These are phyloP conservation scores for Tenthredo mesomela DNA, from an alignment of 2,888 invertebrate genomes.

Conservation along the genomic window DNA sequence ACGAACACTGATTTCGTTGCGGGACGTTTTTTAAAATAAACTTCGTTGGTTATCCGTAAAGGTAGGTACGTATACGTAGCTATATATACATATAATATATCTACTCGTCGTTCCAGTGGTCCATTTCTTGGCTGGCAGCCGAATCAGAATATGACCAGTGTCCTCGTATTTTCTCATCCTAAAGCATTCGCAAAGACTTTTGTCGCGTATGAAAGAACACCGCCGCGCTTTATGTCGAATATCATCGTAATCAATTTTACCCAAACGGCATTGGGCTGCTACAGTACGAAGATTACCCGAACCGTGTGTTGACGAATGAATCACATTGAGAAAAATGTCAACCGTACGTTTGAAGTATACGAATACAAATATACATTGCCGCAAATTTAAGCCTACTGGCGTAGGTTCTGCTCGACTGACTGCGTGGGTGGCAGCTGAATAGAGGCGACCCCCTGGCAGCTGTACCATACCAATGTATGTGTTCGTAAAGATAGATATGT, in stretches of 20 bases:
- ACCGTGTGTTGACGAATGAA: not conserved
- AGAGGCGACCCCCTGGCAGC: slow-evolving; percentile 29
- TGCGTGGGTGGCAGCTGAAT: slow-evolving; percentile 34
- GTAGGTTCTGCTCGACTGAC: slow-evolving; percentile 28
- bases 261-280: not conserved
- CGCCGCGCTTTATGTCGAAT: not conserved
- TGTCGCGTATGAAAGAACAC: not conserved
- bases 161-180: not conserved
- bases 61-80: not conserved
- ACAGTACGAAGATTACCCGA: not conserved
- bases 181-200: not conserved
- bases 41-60: not conserved
- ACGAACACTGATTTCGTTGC: slow-evolving; percentile 36
- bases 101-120: not conserved
- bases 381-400: slow-evolving; percentile 28
- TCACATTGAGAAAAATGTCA: slow-evolving; percentile 21
- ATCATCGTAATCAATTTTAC: not conserved
- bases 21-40: slow-evolving; percentile 27
- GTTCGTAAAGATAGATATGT: slow-evolving; percentile 18
- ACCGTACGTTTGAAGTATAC: slow-evolving; percentile 9
- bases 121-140: not conserved
- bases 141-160: not conserved
- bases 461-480: not conserved
- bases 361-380: slow-evolving; percentile 22
- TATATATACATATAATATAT: not conserved